Base-by-base conservation (phyloP, 2,888 invertebrate species). In the Norana najaformis region DNA sequence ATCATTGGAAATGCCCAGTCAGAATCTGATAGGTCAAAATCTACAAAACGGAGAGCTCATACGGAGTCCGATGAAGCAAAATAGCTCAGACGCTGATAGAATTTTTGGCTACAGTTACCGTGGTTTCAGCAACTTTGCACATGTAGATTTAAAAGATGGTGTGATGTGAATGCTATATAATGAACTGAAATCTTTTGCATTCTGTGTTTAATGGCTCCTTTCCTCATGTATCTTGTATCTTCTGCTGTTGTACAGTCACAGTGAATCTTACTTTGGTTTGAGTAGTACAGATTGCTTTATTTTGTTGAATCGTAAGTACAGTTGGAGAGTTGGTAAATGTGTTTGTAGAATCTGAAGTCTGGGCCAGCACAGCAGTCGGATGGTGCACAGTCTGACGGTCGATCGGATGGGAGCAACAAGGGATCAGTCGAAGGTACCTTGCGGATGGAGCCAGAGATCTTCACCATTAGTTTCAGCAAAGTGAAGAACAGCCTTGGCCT, bases 401-500 rank as follows among this genome's bases (percentile, higher is more conserved):
- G 30, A 38, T n/a, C 38, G 38, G 37, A 39, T 38, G 69, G 34
- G 93, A 94, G 93, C 97, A 36, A 16, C 37, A 89, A 39, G 85
- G 89, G 89, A 20, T 36, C 89, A 20, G 89, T n/a, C 82, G 89
- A 37, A 20, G 41, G 34, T 30, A 6, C 35, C 41, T 69, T 41
- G 37, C n/a, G 47, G 2, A 69, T n/a, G 35, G 93, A 94, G 93
- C 97, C 97, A 23, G 92, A 97, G 94, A 95, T 98, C 91, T 97
- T 97, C 94, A 96, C 97, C 90, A 97, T 99, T 93, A 97, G 97
- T 94, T 96, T 99, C 92, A 97, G 98, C 94, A 99, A 99, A 95
- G 98, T 98, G 93, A 97, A 97, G 92, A 98, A 97, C 94, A 99
- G 99, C 92, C 98, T 99, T 97, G 99, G 99, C 23, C 96, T 99